Conservation (phyloP, 2,888 invertebrate species). For the Plebejus anna region DNA sequence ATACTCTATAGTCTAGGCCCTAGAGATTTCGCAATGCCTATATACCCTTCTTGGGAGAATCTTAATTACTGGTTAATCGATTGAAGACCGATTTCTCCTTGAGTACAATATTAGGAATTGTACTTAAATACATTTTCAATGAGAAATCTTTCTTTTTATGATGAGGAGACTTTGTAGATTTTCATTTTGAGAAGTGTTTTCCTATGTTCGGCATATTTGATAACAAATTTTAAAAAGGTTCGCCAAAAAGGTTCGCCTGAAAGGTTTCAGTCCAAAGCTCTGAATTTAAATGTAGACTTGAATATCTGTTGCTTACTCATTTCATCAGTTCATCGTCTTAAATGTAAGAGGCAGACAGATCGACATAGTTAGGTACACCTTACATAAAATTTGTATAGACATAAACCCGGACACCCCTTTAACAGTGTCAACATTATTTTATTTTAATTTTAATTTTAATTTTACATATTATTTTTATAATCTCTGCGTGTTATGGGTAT, state of each 20-base stretch:
- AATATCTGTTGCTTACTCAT: no score
- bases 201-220: not conserved
- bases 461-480: no score
- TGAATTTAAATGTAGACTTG: not conserved
- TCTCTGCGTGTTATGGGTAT: no score
- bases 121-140: not conserved
- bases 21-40: not conserved
- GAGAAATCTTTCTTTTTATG: not conserved
- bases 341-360: not conserved
- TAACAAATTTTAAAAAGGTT: not conserved
- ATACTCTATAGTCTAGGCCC: not conserved
- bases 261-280: not conserved
- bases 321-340: no score
- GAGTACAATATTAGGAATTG: not conserved
- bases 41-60: not conserved
- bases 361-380: not conserved
- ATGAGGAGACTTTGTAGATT: not conserved
- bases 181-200: not conserved
- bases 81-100: not conserved
- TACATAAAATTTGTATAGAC: not conserved
- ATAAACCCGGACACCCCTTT: no score
- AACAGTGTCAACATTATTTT: no score
- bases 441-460: no score
- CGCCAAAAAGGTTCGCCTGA: not conserved
- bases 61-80: constrained; percentile 5